A percentile compares a stretch with the other conserved stretches of the same genome.
phyloP scores from a whole-genome alignment of 2,888 invertebrate genomes.

The Syrphus vitripennis region DNA sequence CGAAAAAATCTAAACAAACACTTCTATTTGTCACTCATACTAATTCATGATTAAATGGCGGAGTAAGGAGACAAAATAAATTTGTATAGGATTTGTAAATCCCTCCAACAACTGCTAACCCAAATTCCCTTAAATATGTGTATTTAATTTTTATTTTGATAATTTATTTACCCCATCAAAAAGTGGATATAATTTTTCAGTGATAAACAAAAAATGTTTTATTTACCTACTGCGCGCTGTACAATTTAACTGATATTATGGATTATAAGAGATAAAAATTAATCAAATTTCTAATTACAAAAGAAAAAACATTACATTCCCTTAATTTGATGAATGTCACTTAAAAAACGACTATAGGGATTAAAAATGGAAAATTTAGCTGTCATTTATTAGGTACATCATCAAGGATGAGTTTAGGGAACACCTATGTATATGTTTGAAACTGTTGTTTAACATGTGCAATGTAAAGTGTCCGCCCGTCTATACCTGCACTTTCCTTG shows the following conservation, averaged over 20 bases:
- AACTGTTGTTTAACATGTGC: background rate
- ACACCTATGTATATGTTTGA: background rate
- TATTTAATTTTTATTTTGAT: too few species aligned
- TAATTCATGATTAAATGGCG: too few species aligned
- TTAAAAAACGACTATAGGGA: background rate
- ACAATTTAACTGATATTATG: background rate
- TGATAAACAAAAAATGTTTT: too few species aligned
- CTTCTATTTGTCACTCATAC: too few species aligned
- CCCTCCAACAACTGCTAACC: too few species aligned
- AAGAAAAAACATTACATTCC: background rate
- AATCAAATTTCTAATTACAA: background rate
- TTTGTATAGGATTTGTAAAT: too few species aligned
- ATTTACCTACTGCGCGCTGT: too few species aligned
- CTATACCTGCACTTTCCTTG: background rate
- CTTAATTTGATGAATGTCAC: background rate
- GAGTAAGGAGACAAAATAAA: too few species aligned
- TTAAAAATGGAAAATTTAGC: background rate
- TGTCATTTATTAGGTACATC: background rate
- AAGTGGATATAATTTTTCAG: too few species aligned
- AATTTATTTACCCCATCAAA: too few species aligned
- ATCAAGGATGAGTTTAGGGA: background rate
- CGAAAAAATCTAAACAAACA: too few species aligned
- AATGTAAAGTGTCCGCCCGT: background rate
- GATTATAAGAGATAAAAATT: background rate
- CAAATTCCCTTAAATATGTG: too few species aligned